Base-by-base conservation (phyloP, 2,888 invertebrate species). In the Agrotis segetum region DNA sequence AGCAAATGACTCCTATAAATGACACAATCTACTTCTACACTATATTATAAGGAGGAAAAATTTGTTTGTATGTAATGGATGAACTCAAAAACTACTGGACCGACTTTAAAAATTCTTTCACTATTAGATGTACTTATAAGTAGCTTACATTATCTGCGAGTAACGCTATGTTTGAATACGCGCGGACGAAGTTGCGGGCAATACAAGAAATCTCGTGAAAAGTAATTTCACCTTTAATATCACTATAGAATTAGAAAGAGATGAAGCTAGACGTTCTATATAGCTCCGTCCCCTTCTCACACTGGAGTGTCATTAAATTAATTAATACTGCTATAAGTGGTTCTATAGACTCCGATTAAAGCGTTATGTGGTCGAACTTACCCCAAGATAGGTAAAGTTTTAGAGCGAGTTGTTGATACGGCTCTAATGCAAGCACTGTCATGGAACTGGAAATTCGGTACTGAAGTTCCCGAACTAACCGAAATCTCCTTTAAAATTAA, bases 351-450 rank as follows among this genome's bases (percentile, higher is more conserved):
- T 40, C 9, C 2, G 77, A 85, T 82, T 82, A 75, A 71, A 75
- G 68, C 71, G 24, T 58, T 67, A 62, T 55, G 61, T 50, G 68
- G 74, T 24, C 60, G 29, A 85, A 83, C 71, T 81, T 74, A 19
- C 17, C 13, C 29, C 9, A 65, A 40, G 72, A 74, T 77, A 71
- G 73, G 50, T 62, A 64, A 83, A 85, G 83, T 85, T 85, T 44
- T 67, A 62, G 60, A 49, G 67, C 49, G 56, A 77, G 71, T 78
- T 75, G 67, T 72, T 80, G 74, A 77, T 71, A 68, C 55, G 55
- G 50, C 67, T 78, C 61, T 70, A 80, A 71, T 69, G 53, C 58
- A 74, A 67, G 49, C 47, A n/a, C 66, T 61, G 62, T 67, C 47
- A 56, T 21, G 56, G 40, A 50, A 65, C 44, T 40, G 47, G 29